phyloP scores from a whole-genome alignment of 2,888 invertebrate genomes.

The Linnaemya tessellans region DNA sequence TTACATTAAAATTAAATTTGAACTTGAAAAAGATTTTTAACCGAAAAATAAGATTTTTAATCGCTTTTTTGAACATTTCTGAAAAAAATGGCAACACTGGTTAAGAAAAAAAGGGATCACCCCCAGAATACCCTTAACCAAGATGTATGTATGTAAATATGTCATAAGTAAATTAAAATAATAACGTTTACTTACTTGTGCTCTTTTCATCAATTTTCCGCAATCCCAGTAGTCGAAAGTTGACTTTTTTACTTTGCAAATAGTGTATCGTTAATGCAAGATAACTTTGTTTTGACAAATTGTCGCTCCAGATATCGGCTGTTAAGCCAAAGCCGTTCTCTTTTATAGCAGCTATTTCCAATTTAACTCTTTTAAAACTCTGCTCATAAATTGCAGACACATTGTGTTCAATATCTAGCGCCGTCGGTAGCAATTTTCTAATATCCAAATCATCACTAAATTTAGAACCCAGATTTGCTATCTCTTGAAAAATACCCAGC shows the following conservation, averaged over 20 bases:
- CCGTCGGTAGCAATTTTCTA: neutral
- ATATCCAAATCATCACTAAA: neutral
- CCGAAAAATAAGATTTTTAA: too few relatives aligned
- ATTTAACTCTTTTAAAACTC: neutral
- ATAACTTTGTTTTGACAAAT: neutral
- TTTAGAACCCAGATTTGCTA: neutral
- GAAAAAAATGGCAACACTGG: too few relatives aligned
- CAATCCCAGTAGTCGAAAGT: neutral
- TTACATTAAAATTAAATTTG: too few relatives aligned
- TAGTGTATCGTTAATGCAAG: constrained; percentile 12
- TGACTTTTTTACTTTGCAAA: neutral
- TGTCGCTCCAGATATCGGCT: neutral
- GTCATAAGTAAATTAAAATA: too few relatives aligned
- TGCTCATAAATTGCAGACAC: neutral
- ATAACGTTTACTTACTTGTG: constrained; percentile 11
- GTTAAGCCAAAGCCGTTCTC: constrained; percentile 19
- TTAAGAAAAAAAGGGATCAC: too few relatives aligned
- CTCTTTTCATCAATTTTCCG: neutral
- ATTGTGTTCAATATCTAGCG: neutral
- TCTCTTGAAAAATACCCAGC: neutral
- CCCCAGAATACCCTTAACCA: too few relatives aligned
- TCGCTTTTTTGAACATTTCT: too few relatives aligned
- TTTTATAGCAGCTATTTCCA: constrained; percentile 16
- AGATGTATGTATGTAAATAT: neutral
- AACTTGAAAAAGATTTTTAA: too few relatives aligned